Evolutionary conservation across 2,888 invertebrate genomes (phyloP), one percentile per base, ranked within the genome.

Genomic region (Zaprionus lineosus): DNA sequence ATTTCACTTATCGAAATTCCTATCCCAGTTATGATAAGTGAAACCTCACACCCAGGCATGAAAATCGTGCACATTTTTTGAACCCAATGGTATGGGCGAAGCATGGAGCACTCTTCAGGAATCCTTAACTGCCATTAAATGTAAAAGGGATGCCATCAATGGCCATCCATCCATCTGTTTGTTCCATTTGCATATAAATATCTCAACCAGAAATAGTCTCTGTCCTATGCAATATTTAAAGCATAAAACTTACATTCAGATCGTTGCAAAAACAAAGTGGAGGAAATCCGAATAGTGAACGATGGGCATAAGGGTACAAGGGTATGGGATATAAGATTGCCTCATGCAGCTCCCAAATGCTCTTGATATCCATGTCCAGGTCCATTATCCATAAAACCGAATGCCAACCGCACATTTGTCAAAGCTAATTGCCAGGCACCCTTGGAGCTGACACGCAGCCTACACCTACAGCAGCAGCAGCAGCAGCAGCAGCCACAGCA

Each of bases 381-480:
- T 57, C 70, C 66, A 74, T 78, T 74, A 74, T 74, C 74, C 74
- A 74, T 74, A 74, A 74, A 74, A 74, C 78, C 74, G 74, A 74
- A 52, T 70, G 74, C 61, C 74, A 61, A 74, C 74, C 74, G 71
- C 74, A 78, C 74, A 74, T 74, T 74, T 74, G 74, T 74, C 74
- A 74, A 78, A 74, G 78, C 78, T 74, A 74, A 74, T 74, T 74
- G 74, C 74, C 78, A 66, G 56, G 66, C 78, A 74, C 78, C 74
- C 65, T 78, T 78, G 78, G 56, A 61, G 61, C 70, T 70, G 70
- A 74, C 65, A 74, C 70, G 66, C 70, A 65, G 61, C 60, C 59
- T 51, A 61, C 61, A 52, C 34, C 36, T 26, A 39, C 21, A 19
- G 36, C 46, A 48, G 6, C 41, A 44, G 33, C 36, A 47, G 14